phyloP scores from a whole-genome alignment of 1,140 invertebrate species.

The Drosophila virilis region DNA sequence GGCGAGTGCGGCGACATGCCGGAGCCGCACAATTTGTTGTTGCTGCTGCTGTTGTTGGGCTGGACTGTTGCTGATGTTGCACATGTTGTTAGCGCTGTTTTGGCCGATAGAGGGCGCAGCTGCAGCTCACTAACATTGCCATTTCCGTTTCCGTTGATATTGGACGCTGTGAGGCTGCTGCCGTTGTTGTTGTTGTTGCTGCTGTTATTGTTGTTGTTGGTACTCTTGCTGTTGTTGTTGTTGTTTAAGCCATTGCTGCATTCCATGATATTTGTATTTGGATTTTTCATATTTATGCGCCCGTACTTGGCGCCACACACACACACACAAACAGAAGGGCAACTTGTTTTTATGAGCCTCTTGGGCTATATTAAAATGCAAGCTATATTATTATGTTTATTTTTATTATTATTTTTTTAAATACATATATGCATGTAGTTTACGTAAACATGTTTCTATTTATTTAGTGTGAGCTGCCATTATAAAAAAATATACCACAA shows the following conservation, averaged over 20 bases:
- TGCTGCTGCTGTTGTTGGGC: constrained; percentile 22
- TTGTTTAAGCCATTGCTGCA: constrained; percentile 68
- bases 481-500: constrained; percentile 66
- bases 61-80: constrained; percentile 47
- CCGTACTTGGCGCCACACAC: constrained; percentile 70
- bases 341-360: constrained; percentile 73
- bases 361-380: constrained; percentile 75
- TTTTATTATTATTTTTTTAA: constrained; percentile 34
- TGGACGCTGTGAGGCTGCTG: constrained; percentile 43
- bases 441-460: constrained; percentile 29
- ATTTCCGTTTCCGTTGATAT: constrained; percentile 79
- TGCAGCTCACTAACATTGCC: constrained; percentile 68
- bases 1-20: constrained; percentile 54
- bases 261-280: constrained; percentile 73
- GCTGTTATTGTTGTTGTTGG: constrained; percentile 36
- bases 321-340: constrained; percentile 18
- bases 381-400: constrained; percentile 48
- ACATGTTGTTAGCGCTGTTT: constrained; percentile 53
- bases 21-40: constrained; percentile 54
- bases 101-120: constrained; percentile 53
- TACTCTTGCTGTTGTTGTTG: constrained; percentile 51
- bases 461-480: constrained; percentile 53
- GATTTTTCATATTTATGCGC: constrained; percentile 82
- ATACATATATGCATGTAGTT: neutral
- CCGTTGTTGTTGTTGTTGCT: constrained; percentile 44